phyloP scores from a whole-genome alignment of 2,797 vertebrate species.

The Lemur catta region DNA sequence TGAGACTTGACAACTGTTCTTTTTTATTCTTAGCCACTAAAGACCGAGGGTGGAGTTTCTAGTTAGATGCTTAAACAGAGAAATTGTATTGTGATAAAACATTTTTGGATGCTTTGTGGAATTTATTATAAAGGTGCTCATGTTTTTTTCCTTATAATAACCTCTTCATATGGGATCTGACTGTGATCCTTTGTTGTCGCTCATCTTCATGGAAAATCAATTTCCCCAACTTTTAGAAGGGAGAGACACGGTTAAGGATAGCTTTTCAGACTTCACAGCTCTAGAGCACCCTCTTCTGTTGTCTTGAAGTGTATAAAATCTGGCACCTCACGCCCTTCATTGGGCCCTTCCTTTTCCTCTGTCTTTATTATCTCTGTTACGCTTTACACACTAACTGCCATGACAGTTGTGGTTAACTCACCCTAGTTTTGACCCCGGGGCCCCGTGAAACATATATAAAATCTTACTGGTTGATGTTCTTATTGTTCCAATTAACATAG shows the following conservation, averaged over 20 bases:
- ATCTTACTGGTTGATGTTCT: too few relatives aligned
- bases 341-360: neutral
- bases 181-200: neutral
- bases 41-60: neutral
- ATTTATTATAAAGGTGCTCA: neutral
- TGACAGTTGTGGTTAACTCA: too few relatives aligned
- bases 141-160: neutral
- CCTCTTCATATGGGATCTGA: neutral
- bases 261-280: neutral
- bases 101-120: neutral
- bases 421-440: too few relatives aligned
- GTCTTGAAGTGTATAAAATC: neutral
- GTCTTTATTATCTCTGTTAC: neutral
- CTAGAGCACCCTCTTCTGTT: neutral
- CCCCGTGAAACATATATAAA: too few relatives aligned
- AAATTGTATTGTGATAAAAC: neutral
- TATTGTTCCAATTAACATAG: too few relatives aligned
- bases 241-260: neutral
- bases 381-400: too few relatives aligned
- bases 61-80: neutral
- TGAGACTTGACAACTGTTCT: neutral
- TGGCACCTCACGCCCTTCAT: accelerated
- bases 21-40: neutral
- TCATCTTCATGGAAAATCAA: neutral
- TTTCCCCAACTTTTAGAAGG: neutral